Evolutionary conservation across 2,797 vertebrate genomes (phyloP).

Genomic region (Urosaurus nigricauda): DNA sequence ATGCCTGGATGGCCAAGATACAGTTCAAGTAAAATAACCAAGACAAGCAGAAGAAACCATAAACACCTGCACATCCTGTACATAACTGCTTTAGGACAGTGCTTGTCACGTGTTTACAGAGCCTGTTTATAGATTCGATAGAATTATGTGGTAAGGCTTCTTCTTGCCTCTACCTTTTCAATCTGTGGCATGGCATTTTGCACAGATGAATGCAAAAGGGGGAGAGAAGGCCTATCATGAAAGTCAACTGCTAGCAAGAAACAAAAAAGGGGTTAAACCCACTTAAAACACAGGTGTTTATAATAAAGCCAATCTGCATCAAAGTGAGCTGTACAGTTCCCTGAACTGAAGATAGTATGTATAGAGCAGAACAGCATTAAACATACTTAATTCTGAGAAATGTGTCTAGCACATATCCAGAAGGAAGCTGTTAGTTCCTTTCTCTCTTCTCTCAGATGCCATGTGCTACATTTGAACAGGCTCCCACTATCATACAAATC

Average conservation of each 20-base stretch:
- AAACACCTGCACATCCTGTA: neutral
- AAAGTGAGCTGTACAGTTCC: neutral
- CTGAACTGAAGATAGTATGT: neutral
- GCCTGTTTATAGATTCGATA: neutral
- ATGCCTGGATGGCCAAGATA: neutral
- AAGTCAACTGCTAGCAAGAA: neutral
- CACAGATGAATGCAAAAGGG: neutral
- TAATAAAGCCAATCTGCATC: neutral
- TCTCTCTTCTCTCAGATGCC: constrained; percentile 29
- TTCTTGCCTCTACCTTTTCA: neutral
- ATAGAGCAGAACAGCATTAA: neutral
- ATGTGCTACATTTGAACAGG: neutral
- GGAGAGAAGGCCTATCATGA: neutral
- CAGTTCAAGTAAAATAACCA: neutral
- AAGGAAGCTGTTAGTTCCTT: constrained; percentile 1
- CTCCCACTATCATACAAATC: too few relatives aligned
- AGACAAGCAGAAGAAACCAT: neutral
- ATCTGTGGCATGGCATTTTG: neutral
- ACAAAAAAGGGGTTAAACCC: neutral
- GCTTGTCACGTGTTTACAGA: neutral
- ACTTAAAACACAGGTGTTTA: neutral
- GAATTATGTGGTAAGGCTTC: neutral
- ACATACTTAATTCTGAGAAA: neutral
- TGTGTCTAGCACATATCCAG: constrained; percentile 10
- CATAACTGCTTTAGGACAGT: neutral